Base-by-base conservation (phyloP, 2,888 invertebrate genomes). In the Deilephila porcellus region DNA sequence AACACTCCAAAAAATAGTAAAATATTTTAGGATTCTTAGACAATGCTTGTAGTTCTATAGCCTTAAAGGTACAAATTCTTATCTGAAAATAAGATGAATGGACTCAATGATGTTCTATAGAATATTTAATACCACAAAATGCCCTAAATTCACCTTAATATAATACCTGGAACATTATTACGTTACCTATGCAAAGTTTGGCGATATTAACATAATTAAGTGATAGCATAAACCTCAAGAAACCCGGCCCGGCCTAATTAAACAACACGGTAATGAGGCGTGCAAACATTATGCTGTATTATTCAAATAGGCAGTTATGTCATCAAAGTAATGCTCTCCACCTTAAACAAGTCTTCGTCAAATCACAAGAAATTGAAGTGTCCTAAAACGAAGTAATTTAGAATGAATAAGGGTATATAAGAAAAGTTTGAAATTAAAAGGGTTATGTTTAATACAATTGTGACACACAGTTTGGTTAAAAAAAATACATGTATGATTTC, bases 151-250 rank as follows among this genome's bases (percentile, higher is more conserved):
- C 5, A n/a, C 17, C 19, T 56, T 19, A 56, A 56, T 56, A 6
- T 19, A 56, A n/a, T 4, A 6, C 56, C 5, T n/a, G 56, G 5
- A 14, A 45, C 45, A 45, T 56, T 63, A 4, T 17, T 11, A 62
- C n/a, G 45, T 37, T 32, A 29, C 32, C 6, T 29, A n/a, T 56
- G 19, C 56, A n/a, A 56, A 56, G n/a, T 56, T 56, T 19, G 53
- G 19, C 32, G 4, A 19, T 34, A 37, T 37, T 29, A 34, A 32
- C 63, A 8, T 59, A 29, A 60, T 77, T 72, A 63, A 63, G n/a
- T 37, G 34, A 29, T 20, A 70, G 6, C 53, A 32, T 56, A 11
- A 19, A 56, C 52, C 53, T 14, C 52, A 32, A 70, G 56, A 63
- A 56, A 63, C 63, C 34, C 63, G 37, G 6, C 63, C n/a, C 62